Percentiles rank a stretch among this genome's conserved stretches.
phyloP scores from a whole-genome alignment of 2,113 vertebrate genomes.

The Accipiter virgatus region DNA sequence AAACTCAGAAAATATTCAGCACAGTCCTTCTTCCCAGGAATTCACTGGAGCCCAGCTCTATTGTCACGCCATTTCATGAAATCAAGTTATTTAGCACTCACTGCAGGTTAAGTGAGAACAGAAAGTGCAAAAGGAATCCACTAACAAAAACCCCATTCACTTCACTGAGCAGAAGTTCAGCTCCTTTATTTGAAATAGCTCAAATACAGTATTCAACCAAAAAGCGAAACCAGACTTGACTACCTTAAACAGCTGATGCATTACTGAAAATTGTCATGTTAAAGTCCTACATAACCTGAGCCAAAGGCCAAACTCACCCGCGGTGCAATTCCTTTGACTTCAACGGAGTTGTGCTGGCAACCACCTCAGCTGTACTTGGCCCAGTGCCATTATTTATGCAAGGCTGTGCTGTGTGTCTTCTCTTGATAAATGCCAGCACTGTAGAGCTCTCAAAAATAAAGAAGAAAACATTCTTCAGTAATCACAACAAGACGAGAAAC shows the following conservation, averaged over 20 bases:
- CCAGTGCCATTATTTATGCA: conserved; percentile 29
- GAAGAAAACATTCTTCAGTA: not conserved
- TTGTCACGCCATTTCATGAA: not conserved
- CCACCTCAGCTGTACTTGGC: conserved; percentile 21
- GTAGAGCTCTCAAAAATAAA: not conserved
- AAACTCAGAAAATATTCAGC: not conserved
- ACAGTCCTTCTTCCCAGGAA: not conserved
- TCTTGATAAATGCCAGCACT: conserved; percentile 49
- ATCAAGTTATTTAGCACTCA: not conserved
- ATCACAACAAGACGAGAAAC: conserved; percentile 9
- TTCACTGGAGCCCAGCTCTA: not conserved
- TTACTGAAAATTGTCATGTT: not conserved
- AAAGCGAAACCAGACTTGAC: not conserved
- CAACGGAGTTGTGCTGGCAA: conserved; percentile 12
- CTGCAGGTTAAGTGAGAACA: not conserved
- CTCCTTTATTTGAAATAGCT: not conserved
- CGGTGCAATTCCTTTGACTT: not conserved
- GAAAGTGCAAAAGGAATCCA: not conserved
- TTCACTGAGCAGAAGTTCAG: not conserved
- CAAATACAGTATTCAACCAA: not conserved
- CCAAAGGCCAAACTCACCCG: not conserved
- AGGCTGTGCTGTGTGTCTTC: conserved; percentile 25
- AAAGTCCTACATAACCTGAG: not conserved
- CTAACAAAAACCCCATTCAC: not conserved
- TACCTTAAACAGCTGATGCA: not conserved